A percentile compares a stretch with the other conserved stretches of the same genome.
These are phyloP conservation scores for Danaus chrysippus DNA, from an alignment of 2,888 invertebrate species.

Conservation along the genomic window DNA sequence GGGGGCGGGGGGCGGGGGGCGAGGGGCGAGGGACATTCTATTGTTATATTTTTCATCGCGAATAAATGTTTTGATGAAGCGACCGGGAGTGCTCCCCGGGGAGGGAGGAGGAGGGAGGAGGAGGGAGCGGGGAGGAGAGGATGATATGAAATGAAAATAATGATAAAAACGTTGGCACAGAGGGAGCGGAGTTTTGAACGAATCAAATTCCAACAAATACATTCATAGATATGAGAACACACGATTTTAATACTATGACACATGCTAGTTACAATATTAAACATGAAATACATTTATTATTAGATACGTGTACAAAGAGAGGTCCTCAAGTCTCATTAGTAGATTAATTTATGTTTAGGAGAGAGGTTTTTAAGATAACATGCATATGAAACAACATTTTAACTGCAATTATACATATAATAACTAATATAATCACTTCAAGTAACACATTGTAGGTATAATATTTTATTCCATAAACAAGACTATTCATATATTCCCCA, in stretches of 20 bases:
- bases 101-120: constrained; percentile 27
- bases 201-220: constrained; percentile 6
- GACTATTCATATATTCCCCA: no score
- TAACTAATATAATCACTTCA: no score
- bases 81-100: constrained; percentile 34
- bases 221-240: not conserved
- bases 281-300: no score
- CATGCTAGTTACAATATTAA: no score
- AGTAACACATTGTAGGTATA: no score
- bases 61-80: constrained; percentile 61
- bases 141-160: constrained; percentile 60
- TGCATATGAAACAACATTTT: no score
- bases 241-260: not conserved
- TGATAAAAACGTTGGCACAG: constrained; percentile 54
- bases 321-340: no score
- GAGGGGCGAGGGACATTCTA: constrained; percentile 32
- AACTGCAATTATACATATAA: no score
- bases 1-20: constrained; percentile 20
- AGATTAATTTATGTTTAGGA: no score
- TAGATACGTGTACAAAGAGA: no score
- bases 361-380: no score
- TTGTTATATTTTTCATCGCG: constrained; percentile 47
- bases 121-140: constrained; percentile 32
- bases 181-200: constrained; percentile 27
- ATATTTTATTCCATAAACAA: not conserved